These are phyloP conservation scores for Cyanoliseus patagonus DNA, from an alignment of 2,113 vertebrate genomes.

Conservation along the genomic window DNA sequence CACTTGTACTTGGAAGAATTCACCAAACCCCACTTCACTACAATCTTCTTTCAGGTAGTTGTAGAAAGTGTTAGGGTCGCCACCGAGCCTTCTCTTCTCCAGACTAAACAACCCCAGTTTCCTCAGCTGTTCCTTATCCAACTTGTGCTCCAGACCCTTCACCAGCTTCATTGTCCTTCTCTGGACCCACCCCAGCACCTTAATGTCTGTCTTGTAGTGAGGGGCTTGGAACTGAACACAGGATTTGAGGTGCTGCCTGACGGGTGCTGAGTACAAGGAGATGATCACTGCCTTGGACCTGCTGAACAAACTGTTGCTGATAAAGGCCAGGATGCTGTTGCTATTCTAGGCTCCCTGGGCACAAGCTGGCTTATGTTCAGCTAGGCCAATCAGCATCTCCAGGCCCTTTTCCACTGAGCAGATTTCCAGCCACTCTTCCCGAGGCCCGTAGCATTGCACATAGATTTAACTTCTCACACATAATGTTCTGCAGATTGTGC, in stretches of 20 bases:
- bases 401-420: neutral
- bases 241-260: neutral
- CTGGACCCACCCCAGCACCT: rapidly evolving
- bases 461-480: neutral
- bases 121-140: rapidly evolving
- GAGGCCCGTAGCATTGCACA: neutral
- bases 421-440: neutral
- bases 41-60: neutral
- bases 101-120: neutral
- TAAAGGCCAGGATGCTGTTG: neutral
- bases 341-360: neutral
- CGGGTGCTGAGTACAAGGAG: neutral
- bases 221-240: neutral
- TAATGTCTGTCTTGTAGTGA: neutral
- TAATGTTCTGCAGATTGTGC: neutral
- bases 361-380: neutral
- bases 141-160: neutral
- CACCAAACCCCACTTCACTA: rapidly evolving
- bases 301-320: neutral
- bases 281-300: rapidly evolving
- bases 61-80: rapidly evolving
- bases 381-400: neutral
- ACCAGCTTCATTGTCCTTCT: rapidly evolving
- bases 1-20: neutral
- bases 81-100: neutral